A percentile compares a stretch with the other conserved stretches of the same genome.
phyloP scores from a whole-genome alignment of 2,797 vertebrate genomes.

The Eidolon dupreanum region DNA sequence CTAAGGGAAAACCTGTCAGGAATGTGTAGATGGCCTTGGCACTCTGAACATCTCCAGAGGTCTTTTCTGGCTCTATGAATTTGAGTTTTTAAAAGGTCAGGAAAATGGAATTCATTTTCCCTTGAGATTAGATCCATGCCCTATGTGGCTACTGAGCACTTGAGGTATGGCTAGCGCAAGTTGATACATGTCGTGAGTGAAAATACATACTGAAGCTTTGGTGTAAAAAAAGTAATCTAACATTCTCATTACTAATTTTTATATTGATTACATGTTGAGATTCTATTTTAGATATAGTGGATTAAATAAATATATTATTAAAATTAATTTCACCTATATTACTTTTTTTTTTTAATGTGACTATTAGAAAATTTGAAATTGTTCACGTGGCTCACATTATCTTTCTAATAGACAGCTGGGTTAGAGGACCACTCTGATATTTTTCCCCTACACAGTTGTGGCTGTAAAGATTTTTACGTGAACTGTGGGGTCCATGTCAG shows the following conservation, averaged over 20 bases:
- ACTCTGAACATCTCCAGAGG: neutral
- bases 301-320: conserved; percentile 16
- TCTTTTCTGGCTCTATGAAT: neutral
- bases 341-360: neutral
- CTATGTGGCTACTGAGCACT: neutral
- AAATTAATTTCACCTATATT: neutral
- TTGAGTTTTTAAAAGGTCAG: neutral
- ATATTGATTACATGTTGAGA: neutral
- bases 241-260: neutral
- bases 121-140: neutral
- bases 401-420: neutral
- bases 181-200: neutral
- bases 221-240: neutral
- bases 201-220: neutral
- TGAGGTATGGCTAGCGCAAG: neutral
- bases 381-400: neutral
- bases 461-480: neutral
- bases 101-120: neutral
- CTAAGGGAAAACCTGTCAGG: neutral
- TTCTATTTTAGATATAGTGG: neutral
- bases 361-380: neutral
- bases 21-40: neutral
- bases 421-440: neutral
- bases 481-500: neutral
- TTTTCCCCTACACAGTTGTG: neutral